phyloP scores from a whole-genome alignment of 2,113 vertebrate species.

The Chaenogobius annularis region DNA sequence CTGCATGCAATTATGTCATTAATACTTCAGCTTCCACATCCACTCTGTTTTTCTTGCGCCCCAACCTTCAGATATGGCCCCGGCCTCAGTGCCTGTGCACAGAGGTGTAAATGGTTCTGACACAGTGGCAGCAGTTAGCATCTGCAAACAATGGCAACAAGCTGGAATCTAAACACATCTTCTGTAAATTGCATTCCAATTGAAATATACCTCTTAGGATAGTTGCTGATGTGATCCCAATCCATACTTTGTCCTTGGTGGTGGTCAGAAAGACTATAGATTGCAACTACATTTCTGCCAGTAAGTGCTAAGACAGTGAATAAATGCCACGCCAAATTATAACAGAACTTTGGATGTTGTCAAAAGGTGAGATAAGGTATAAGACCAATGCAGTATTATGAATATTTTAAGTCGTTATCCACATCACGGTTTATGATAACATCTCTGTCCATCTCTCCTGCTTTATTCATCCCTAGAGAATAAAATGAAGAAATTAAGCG shows the following conservation, averaged over 20 bases:
- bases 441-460: slow-evolving; percentile 6
- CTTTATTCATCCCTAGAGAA: slow-evolving; percentile 35
- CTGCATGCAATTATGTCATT: slow-evolving; percentile 68
- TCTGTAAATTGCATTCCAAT: too few relatives aligned
- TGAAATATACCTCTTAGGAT: too few relatives aligned
- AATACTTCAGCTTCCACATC: slow-evolving; percentile 58
- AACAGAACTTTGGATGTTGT: background rate
- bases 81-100: slow-evolving; percentile 43
- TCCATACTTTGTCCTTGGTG: too few relatives aligned
- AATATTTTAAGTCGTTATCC: slow-evolving; percentile 6
- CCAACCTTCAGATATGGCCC: slow-evolving; percentile 43
- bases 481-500: slow-evolving; percentile 44
- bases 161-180: slow-evolving; percentile 26
- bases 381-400: background rate
- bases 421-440: slow-evolving; percentile 28
- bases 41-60: slow-evolving; percentile 50
- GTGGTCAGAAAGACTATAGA: too few relatives aligned
- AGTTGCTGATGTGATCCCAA: too few relatives aligned
- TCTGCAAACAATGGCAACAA: slow-evolving; percentile 40
- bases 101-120: slow-evolving; percentile 51
- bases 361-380: too few relatives aligned
- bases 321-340: background rate
- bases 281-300: too few relatives aligned
- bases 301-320: background rate
- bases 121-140: slow-evolving; percentile 56